A percentile compares a stretch with the other conserved stretches of the same genome.
phyloP scores from a whole-genome alignment of 2,888 invertebrate species.

The Oscheius sp. region DNA sequence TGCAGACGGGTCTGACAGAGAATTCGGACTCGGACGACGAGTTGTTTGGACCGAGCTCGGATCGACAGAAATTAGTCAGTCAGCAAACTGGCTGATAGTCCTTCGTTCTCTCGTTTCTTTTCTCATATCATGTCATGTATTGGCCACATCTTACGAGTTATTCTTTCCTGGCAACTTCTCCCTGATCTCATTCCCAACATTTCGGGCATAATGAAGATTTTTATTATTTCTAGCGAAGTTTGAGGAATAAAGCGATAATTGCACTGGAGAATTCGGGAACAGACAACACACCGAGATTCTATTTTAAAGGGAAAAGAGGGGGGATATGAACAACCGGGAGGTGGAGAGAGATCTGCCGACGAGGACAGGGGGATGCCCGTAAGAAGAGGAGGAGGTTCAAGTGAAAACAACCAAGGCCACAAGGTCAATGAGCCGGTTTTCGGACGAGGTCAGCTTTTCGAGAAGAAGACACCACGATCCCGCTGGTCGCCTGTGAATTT shows the following conservation, averaged over 20 bases:
- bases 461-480: slow-evolving; percentile 4
- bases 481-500: slow-evolving; percentile 29
- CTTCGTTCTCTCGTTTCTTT: background rate
- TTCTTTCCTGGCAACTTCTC: background rate
- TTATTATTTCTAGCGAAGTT: slow-evolving; percentile 28
- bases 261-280: slow-evolving; percentile 10
- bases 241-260: slow-evolving; percentile 28
- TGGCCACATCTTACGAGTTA: slow-evolving; percentile 7
- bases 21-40: slow-evolving; percentile 39
- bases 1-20: slow-evolving; percentile 36
- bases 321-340: slow-evolving; percentile 3
- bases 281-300: slow-evolving; percentile 14
- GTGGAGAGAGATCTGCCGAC: slow-evolving; percentile 10
- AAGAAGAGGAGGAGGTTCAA: slow-evolving; percentile 4
- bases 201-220: background rate
- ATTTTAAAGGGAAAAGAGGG: background rate
- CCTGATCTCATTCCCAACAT: background rate
- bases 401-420: background rate
- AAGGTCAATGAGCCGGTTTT: background rate
- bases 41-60: slow-evolving; percentile 25
- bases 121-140: slow-evolving; percentile 14
- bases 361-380: background rate
- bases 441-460: background rate
- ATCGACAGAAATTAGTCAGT: slow-evolving; percentile 32
- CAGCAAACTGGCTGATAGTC: background rate